Base-by-base conservation (phyloP, 2,888 invertebrate species). In the Macrophya annulata region DNA sequence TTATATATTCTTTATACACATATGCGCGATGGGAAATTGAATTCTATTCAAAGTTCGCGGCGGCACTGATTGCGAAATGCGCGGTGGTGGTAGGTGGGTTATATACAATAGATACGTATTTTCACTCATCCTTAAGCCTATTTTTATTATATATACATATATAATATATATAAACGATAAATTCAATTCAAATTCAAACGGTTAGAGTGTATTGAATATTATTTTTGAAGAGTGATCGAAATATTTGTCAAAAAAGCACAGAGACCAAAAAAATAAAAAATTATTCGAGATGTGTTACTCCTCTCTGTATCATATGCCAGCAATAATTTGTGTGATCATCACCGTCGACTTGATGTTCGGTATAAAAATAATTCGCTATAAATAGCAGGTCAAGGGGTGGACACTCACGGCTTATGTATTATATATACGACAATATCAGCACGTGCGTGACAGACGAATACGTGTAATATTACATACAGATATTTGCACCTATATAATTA, bases 331-430 rank as follows among this genome's bases (percentile, higher is more conserved):
- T 37, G 68, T 37, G 31, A 68, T 68, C 68, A 17, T 55, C 68
- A 37, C 43, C 72, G 43, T 25, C 72, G 72, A 43, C 45, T 40
- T 45, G 40, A 12, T 21, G 45, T 43, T 74, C 17, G 43, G 45
- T 74, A 45, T 74, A 74, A 74, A 74, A 74, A 74, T 74, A 74
- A 74, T 74, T 45, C 40, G 43, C 72, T 74, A 74, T 74, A 74
- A 74, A 74, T 74, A 74, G 45, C 72, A 25, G 72, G 72, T 74
- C 72, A 74, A 74, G 45, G 72, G 72, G 72, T 74, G 72, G 72
- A 74, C 45, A 74, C 37, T 4, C 45, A 45, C 45, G n/a, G 43
- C 45, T 31, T 31, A 31, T 3, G 31, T 31, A 31, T 3, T 31
- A 31, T 31, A 31, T 31, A 31, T 31, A 31, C 45, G n/a, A 72